Evolutionary conservation across 2,797 vertebrate genomes (phyloP).

Genomic region (Rhincodon typus): DNA sequence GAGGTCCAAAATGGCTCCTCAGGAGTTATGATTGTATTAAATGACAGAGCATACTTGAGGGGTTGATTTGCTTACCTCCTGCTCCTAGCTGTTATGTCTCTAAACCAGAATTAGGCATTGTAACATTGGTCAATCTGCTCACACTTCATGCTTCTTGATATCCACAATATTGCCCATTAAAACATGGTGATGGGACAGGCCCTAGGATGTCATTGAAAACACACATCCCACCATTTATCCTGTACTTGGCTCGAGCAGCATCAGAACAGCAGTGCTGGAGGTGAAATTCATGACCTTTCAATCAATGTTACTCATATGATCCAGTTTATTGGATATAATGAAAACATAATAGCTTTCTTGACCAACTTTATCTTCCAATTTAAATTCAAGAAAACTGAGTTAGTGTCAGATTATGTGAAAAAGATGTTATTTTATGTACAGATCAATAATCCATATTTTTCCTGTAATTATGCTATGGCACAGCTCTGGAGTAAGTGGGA

Average conservation of each 20-base stretch:
- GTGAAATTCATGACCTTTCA: background rate
- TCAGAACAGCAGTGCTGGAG: background rate
- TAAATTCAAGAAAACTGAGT: background rate
- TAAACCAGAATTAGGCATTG: no score
- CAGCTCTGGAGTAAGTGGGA: no score
- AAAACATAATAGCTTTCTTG: background rate
- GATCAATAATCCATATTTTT: background rate
- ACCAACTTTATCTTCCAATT: background rate
- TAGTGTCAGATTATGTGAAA: background rate
- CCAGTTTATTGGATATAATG: background rate
- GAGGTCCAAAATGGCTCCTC: background rate
- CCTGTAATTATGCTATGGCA: background rate
- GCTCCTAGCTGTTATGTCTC: no score
- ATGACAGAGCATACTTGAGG: no score
- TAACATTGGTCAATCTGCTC: no score
- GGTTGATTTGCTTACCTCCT: no score
- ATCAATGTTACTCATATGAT: background rate
- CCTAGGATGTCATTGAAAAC: background rate
- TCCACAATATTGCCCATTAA: background rate
- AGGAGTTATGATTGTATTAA: background rate
- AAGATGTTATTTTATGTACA: background rate
- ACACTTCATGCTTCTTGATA: background rate
- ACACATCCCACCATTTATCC: no score
- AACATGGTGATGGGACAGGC: background rate
- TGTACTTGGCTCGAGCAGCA: background rate